phyloP scores from a whole-genome alignment of 2,113 vertebrate genomes.

The Oncorhynchus gorbuscha region DNA sequence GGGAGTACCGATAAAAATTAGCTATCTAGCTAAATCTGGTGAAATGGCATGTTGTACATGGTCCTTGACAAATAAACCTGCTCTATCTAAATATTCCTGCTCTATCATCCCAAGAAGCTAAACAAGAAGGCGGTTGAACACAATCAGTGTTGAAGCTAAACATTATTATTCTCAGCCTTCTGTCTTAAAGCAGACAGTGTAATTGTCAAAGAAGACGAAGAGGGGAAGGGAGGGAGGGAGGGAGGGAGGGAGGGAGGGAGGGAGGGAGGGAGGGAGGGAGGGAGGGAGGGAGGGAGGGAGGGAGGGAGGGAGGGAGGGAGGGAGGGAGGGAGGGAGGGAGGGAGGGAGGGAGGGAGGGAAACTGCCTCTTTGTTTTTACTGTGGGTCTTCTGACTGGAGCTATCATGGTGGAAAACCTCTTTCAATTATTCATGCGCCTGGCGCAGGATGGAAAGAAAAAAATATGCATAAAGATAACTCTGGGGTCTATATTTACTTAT shows the following conservation, averaged over 20 bases:
- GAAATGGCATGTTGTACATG: no score
- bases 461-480: slow-evolving; percentile 39
- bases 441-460: slow-evolving; percentile 45
- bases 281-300: no score
- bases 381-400: slow-evolving; percentile 13
- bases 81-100: not conserved
- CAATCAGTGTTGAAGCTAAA: not conserved
- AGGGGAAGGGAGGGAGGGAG: no score
- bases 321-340: slow-evolving; percentile 5
- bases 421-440: slow-evolving; percentile 67
- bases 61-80: no score
- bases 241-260: no score
- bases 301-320: no score
- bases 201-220: not conserved
- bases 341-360: not conserved
- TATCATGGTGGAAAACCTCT: slow-evolving; percentile 19
- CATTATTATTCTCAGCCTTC: slow-evolving; percentile 27
- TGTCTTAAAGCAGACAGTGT: slow-evolving; percentile 33
- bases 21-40: no score
- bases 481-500: slow-evolving; percentile 60
- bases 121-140: not conserved
- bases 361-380: slow-evolving; percentile 30
- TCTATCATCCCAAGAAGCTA: not conserved
- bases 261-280: no score
- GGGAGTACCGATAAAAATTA: no score